phyloP scores from a whole-genome alignment of 2,113 vertebrate species.

The Strigops habroptila region DNA sequence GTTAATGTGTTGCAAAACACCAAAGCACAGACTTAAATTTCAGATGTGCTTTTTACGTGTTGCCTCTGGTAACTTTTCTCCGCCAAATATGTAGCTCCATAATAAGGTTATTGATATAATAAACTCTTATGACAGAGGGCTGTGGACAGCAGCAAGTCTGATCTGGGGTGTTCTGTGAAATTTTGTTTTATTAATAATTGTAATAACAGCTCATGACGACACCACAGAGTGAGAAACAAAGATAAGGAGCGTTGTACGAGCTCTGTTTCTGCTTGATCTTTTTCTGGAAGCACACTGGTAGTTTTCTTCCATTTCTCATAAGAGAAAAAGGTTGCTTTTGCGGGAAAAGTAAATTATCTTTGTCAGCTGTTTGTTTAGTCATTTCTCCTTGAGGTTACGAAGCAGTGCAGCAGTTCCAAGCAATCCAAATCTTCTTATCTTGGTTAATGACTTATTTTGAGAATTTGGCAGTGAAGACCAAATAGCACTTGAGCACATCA shows the following conservation, averaged over 20 bases:
- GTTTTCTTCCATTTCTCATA: not conserved
- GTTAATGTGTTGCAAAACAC: not conserved
- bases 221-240: not conserved
- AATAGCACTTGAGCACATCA: not conserved
- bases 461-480: not conserved
- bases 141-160: not conserved
- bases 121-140: not conserved
- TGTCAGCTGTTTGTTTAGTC: not conserved
- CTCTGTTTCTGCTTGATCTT: not conserved
- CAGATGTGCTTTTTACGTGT: not conserved
- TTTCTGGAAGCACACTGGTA: not conserved
- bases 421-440: not conserved
- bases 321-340: not conserved
- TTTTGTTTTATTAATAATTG: not conserved
- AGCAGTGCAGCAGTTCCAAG: not conserved
- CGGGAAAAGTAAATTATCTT: not conserved
- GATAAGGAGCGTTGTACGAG: accelerated
- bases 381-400: not conserved
- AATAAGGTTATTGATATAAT: not conserved
- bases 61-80: not conserved
- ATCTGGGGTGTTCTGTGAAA: not conserved
- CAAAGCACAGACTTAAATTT: not conserved
- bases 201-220: not conserved
- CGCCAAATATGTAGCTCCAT: not conserved
- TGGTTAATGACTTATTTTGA: not conserved